A percentile compares a stretch with the other conserved stretches of the same genome.
phyloP scores from a whole-genome alignment of 2,888 invertebrate species.

The Drosophila rubida region DNA sequence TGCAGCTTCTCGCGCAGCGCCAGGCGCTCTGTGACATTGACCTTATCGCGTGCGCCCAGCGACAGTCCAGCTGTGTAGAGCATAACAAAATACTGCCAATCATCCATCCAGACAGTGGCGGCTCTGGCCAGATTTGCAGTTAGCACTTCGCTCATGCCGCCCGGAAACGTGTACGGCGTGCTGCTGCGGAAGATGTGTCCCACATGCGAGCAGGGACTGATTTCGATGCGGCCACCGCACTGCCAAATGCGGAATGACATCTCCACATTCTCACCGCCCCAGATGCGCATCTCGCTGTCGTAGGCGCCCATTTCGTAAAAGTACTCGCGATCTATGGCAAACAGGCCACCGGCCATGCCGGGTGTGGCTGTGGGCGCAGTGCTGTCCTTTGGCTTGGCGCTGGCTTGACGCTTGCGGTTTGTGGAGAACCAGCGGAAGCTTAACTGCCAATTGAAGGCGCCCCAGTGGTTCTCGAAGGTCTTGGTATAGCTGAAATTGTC shows the following conservation, averaged over 20 bases:
- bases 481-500: conserved; percentile 98
- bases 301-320: conserved; percentile 95
- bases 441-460: conserved; percentile 98
- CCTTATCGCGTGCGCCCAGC: conserved; percentile 61
- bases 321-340: conserved; percentile 92
- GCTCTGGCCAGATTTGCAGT: conserved; percentile 96
- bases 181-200: conserved; percentile 96
- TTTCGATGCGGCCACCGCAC: conserved; percentile 95
- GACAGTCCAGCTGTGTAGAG: conserved; percentile 91
- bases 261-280: conserved; percentile 99
- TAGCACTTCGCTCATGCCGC: conserved; percentile 92
- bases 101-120: conserved; percentile 99
- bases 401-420: conserved; percentile 61
- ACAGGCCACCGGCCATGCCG: conserved; percentile 96
- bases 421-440: conserved; percentile 88
- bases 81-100: conserved; percentile 96
- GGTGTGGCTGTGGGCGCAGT: conserved; percentile 92
- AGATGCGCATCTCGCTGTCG: conserved; percentile 95
- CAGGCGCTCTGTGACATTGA: conserved; percentile 87
- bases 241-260: conserved; percentile 98
- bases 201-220: conserved; percentile 96
- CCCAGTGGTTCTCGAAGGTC: conserved; percentile 96
- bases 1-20: conserved; percentile 89
- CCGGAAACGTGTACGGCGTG: conserved; percentile 97
- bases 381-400: conserved; percentile 84